phyloP scores from a whole-genome alignment of 1,140 invertebrate genomes.

The Belonocnema kinseyi region DNA sequence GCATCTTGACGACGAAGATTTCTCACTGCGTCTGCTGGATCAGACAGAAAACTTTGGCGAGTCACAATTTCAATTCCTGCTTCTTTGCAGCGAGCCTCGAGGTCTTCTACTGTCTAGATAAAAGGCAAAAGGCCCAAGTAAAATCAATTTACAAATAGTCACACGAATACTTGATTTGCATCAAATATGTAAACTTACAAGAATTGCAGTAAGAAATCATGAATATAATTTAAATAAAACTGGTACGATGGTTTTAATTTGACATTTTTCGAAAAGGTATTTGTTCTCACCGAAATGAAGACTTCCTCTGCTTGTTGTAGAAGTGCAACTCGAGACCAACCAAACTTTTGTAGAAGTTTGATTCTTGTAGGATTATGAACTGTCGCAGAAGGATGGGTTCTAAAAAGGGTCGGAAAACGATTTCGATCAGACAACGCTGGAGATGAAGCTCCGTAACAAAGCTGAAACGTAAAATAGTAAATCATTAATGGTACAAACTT shows the following conservation, averaged over 20 bases:
- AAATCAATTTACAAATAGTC: not conserved
- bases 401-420: slow-evolving; percentile 97
- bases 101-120: slow-evolving; percentile 94
- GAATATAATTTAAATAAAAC: not conserved
- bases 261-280: not conserved
- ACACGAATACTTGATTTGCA: not conserved
- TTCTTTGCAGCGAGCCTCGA: slow-evolving; percentile 95
- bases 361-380: slow-evolving; percentile 99
- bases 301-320: slow-evolving; percentile 99
- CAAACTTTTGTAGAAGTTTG: slow-evolving; percentile 96
- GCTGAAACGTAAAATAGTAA: slow-evolving; percentile 77
- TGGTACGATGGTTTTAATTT: not conserved
- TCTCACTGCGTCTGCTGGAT: slow-evolving; percentile 96
- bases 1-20: slow-evolving; percentile 96
- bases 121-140: slow-evolving; percentile 1
- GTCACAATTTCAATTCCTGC: slow-evolving; percentile 96
- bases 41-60: slow-evolving; percentile 96
- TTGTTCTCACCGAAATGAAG: slow-evolving; percentile 92
- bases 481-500: slow-evolving; percentile 34
- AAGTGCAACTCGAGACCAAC: slow-evolving; percentile 97
- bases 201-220: not conserved
- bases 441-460: slow-evolving; percentile 98
- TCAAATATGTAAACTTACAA: not conserved
- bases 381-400: slow-evolving; percentile 99
- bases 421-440: slow-evolving; percentile 98